A percentile compares a stretch with the other conserved stretches of the same genome.
phyloP scores from a whole-genome alignment of 2,888 invertebrate species.

The Trachelus iudaicus region DNA sequence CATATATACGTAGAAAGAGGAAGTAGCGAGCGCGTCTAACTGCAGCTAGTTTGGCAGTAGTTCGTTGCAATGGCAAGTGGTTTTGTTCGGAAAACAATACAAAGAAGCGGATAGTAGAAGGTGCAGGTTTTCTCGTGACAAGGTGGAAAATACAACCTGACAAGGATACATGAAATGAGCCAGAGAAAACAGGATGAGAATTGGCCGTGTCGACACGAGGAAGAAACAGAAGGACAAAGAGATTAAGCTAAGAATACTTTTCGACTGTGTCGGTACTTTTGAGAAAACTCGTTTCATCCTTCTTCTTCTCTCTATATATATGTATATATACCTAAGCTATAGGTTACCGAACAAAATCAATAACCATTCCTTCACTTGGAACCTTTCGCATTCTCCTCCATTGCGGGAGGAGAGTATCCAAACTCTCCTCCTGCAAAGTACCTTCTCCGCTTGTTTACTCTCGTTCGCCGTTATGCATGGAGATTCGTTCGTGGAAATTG shows the following conservation, averaged over 20 bases:
- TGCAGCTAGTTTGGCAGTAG: neutral
- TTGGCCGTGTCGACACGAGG: neutral
- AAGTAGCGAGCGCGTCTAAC: neutral
- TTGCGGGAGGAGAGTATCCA: neutral
- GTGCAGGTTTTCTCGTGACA: neutral
- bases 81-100: neutral
- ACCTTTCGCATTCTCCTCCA: neutral
- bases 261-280: neutral
- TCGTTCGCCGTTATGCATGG: neutral
- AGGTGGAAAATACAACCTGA: neutral
- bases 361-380: neutral
- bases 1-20: neutral
- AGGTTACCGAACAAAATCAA: neutral
- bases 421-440: neutral
- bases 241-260: neutral
- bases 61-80: neutral
- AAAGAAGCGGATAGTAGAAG: neutral
- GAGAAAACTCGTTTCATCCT: neutral
- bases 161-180: neutral
- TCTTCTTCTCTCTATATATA: neutral
- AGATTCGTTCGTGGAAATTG: neutral
- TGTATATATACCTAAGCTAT: neutral
- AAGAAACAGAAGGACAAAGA: neutral
- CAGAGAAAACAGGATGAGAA: neutral
- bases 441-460: neutral